phyloP scores from a whole-genome alignment of 2,888 invertebrate species.

The Tolmerus cingulatus region DNA sequence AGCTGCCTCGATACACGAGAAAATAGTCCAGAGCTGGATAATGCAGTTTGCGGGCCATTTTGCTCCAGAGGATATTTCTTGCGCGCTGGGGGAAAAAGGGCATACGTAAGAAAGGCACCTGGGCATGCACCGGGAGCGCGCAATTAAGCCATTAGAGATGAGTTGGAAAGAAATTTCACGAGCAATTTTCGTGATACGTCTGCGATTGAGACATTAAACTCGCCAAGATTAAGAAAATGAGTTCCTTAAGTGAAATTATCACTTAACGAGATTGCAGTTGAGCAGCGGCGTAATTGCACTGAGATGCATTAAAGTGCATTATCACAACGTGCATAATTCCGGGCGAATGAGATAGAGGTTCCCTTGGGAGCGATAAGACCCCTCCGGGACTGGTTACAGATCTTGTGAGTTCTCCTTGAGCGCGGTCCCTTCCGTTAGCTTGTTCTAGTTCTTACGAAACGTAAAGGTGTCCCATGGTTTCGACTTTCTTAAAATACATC shows the following conservation, averaged over 20 bases:
- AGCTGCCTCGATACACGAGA: not conserved
- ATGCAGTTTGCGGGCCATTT: not conserved
- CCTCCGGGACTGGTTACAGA: not conserved
- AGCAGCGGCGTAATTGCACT: not conserved
- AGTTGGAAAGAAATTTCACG: not conserved
- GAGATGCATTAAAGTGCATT: constrained; percentile 2
- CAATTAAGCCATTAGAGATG: constrained; percentile 18
- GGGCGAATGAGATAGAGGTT: not conserved
- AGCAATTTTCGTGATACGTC: not conserved
- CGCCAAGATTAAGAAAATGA: constrained; percentile 8
- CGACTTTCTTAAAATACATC: not conserved
- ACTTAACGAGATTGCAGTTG: not conserved
- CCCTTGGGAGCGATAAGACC: not conserved
- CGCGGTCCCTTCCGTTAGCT: not conserved
- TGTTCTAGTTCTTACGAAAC: not conserved
- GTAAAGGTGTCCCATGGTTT: not conserved
- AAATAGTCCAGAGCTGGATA: not conserved
- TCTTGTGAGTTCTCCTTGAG: not conserved
- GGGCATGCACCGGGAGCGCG: not conserved
- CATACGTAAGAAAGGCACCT: not conserved
- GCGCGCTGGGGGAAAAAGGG: not conserved
- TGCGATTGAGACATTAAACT: constrained; percentile 5
- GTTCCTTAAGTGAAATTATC: not conserved
- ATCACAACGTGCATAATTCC: constrained; percentile 1
- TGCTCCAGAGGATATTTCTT: not conserved